Evolutionary conservation across 1,140 invertebrate genomes (phyloP).

Genomic region (Gryon sp.): DNA sequence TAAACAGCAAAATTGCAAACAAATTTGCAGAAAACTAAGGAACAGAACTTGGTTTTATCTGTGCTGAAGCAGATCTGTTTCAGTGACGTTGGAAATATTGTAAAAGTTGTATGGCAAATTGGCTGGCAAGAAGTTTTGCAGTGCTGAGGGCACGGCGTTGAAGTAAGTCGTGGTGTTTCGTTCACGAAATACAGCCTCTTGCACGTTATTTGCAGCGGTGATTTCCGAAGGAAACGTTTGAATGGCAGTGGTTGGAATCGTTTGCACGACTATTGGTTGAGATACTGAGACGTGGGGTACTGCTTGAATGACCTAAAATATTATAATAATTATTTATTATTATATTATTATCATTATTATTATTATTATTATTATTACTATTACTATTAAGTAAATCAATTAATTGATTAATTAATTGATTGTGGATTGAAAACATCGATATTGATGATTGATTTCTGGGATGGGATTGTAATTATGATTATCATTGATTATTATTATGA

Average conservation of each 20-base stretch:
- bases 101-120: conserved; percentile 78
- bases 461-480: too few relatives aligned
- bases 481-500: too few relatives aligned
- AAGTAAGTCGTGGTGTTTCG: conserved; percentile 73
- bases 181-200: conserved; percentile 70
- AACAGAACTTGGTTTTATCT: too few relatives aligned
- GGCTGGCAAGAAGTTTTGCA: conserved; percentile 73
- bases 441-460: too few relatives aligned
- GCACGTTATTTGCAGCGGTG: conserved; percentile 55
- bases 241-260: conserved; percentile 70
- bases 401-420: too few relatives aligned
- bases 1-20: too few relatives aligned
- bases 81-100: conserved; percentile 73
- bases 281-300: conserved; percentile 66
- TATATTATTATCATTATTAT: too few relatives aligned
- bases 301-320: conserved; percentile 73
- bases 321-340: conserved; percentile 15
- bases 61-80: conserved; percentile 70
- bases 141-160: conserved; percentile 67
- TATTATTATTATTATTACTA: too few relatives aligned
- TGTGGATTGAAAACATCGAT: too few relatives aligned
- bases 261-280: conserved; percentile 74
- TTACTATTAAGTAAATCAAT: too few relatives aligned
- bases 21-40: too few relatives aligned
- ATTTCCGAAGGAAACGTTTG: conserved; percentile 70